Conservation (phyloP, 1,140 invertebrate species). For the Trialeurodes vaporariorum region DNA sequence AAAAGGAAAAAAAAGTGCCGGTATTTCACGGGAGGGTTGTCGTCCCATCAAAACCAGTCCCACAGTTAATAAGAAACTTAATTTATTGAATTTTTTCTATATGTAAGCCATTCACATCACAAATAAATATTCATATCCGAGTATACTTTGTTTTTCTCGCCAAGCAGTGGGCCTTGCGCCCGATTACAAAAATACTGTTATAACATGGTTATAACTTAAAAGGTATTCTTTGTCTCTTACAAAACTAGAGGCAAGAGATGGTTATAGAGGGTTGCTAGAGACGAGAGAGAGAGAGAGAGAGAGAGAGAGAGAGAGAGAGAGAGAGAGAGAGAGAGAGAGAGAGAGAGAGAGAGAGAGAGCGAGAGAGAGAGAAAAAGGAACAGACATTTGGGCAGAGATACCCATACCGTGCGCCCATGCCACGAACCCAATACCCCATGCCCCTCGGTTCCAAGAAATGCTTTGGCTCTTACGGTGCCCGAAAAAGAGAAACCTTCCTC, state of each 20-base stretch:
- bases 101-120: background rate
- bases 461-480: background rate
- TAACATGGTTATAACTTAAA: background rate
- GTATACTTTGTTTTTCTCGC: background rate
- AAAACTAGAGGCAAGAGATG: no score
- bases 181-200: background rate
- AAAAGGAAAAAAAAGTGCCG: background rate
- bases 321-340: no score
- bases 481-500: background rate
- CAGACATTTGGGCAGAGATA: background rate
- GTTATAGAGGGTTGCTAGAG: no score
- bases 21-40: background rate
- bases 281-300: no score
- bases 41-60: background rate
- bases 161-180: background rate
- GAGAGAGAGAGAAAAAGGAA: background rate
- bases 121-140: background rate
- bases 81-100: background rate
- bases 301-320: no score
- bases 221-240: background rate
- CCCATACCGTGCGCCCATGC: background rate
- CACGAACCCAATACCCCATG: no score
- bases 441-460: background rate
- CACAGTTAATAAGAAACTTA: background rate
- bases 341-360: no score